phyloP scores from a whole-genome alignment of 2,113 vertebrate species.

The Colius striatus region DNA sequence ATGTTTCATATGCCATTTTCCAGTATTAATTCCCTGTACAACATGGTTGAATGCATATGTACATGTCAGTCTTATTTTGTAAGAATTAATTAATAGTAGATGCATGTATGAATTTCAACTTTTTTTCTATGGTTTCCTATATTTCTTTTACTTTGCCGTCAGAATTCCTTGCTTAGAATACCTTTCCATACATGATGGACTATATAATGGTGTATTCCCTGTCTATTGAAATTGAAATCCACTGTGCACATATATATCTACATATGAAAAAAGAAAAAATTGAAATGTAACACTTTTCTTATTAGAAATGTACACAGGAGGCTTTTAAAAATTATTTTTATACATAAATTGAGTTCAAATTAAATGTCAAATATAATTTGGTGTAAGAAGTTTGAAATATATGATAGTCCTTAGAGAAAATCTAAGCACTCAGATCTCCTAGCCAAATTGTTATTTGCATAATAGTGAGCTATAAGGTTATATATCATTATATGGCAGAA shows the following conservation, averaged over 20 bases:
- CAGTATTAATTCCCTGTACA: conserved; percentile 65
- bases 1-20: conserved; percentile 46
- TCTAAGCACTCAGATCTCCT: conserved; percentile 53
- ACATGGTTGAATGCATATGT: conserved; percentile 60
- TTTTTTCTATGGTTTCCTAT: not conserved
- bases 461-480: conserved; percentile 72
- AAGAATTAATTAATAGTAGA: conserved; percentile 66
- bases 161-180: not conserved
- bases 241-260: not conserved
- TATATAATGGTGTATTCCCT: not conserved
- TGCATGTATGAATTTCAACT: conserved; percentile 60
- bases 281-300: not conserved
- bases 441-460: conserved; percentile 77
- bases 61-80: conserved; percentile 68
- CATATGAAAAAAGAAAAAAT: not conserved
- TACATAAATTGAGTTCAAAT: conserved; percentile 68
- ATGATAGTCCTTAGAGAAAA: conserved; percentile 71
- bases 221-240: not conserved
- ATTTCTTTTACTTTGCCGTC: not conserved
- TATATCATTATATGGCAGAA: conserved; percentile 71
- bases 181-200: not conserved
- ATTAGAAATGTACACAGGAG: conserved; percentile 33
- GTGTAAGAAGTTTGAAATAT: conserved; percentile 67
- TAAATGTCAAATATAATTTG: conserved; percentile 76
- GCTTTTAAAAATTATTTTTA: conserved; percentile 64